phyloP scores from a whole-genome alignment of 2,797 vertebrate genomes.

The Anas acuta region DNA sequence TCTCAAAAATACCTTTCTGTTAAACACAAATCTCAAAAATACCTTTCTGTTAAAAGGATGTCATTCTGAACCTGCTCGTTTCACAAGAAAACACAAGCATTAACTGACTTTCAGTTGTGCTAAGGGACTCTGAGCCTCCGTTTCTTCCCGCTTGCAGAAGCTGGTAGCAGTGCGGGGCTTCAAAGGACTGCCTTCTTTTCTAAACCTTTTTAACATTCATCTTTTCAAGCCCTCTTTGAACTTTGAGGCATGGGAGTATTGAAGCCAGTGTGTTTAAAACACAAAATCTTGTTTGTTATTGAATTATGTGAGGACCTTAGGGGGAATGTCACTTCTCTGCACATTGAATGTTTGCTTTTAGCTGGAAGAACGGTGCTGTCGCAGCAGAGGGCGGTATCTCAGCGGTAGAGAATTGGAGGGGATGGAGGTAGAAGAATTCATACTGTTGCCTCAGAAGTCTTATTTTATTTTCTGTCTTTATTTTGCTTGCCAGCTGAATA shows the following conservation, averaged over 20 bases:
- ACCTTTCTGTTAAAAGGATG: background rate
- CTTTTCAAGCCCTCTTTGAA: background rate
- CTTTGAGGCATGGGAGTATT: background rate
- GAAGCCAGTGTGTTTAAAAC: background rate
- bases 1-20: background rate
- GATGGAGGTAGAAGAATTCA: background rate
- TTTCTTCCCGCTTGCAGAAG: background rate
- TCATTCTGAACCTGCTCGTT: background rate
- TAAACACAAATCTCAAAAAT: background rate
- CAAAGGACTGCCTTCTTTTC: background rate
- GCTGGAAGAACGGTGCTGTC: background rate
- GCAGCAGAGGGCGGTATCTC: background rate
- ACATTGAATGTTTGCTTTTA: background rate
- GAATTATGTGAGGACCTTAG: background rate
- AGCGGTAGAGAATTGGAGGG: background rate
- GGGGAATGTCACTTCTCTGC: background rate
- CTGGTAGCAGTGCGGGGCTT: background rate
- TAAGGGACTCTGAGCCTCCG: background rate
- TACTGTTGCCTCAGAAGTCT: background rate
- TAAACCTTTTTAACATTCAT: background rate
- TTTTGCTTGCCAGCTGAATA: slow-evolving; percentile 66
- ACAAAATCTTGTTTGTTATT: background rate
- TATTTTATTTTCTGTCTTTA: background rate
- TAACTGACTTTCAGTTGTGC: background rate
- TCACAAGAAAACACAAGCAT: background rate